Conservation (phyloP, 2,797 vertebrate species). For the Gadopsis bispinosus region DNA sequence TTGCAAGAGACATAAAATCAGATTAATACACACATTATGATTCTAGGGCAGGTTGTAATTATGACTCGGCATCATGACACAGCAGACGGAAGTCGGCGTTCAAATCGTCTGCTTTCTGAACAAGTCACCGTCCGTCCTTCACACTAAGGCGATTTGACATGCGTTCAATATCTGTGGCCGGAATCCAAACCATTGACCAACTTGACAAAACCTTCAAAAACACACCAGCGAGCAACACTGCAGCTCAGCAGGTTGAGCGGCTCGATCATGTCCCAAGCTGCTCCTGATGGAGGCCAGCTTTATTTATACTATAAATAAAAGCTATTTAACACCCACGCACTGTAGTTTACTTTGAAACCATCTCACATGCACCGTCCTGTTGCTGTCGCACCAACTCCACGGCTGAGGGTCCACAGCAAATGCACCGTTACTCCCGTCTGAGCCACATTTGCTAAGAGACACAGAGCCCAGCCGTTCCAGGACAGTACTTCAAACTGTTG, state of each 20-base stretch:
- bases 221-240: not conserved
- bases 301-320: too few species aligned
- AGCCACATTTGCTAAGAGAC: not conserved
- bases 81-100: not conserved
- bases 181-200: not conserved
- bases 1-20: too few species aligned
- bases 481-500: not conserved
- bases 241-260: too few species aligned
- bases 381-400: too few species aligned
- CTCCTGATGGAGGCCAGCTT: too few species aligned
- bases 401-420: not conserved
- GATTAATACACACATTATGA: not conserved
- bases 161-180: not conserved
- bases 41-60: not conserved
- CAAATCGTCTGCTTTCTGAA: not conserved
- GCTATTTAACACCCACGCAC: too few species aligned
- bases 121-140: too few species aligned
- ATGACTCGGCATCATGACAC: not conserved
- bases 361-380: not conserved
- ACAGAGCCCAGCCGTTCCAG: not conserved
- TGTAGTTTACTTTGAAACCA: not conserved
- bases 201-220: not conserved
- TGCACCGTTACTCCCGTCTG: not conserved
- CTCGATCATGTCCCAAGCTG: too few species aligned
- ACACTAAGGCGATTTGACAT: not conserved